These are phyloP conservation scores for Alca torda DNA, from an alignment of 2,797 vertebrate genomes.

Conservation along the genomic window DNA sequence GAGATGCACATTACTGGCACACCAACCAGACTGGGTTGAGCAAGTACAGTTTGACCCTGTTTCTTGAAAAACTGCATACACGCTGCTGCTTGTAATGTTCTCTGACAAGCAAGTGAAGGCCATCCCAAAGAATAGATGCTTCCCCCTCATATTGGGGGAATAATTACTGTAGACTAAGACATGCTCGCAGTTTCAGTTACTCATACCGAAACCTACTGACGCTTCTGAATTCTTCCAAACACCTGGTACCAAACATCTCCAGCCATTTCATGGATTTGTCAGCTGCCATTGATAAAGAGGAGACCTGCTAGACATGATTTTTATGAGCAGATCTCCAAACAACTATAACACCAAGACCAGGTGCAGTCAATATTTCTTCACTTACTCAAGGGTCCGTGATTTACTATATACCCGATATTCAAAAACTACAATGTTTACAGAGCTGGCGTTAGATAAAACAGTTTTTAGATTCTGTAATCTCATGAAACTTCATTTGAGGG, in stretches of 20 bases:
- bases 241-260: not conserved
- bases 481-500: not conserved
- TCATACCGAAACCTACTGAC: not conserved
- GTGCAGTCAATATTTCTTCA: not conserved
- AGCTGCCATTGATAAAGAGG: not conserved
- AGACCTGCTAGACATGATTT: not conserved
- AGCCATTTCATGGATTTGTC: not conserved
- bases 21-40: not conserved
- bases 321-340: not conserved
- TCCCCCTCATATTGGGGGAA: not conserved
- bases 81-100: not conserved
- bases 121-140: not conserved
- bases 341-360: not conserved
- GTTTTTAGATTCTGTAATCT: not conserved
- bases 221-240: not conserved
- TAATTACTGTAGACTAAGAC: not conserved
- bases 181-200: not conserved
- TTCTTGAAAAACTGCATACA: not conserved
- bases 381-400: not conserved
- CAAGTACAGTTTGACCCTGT: not conserved
- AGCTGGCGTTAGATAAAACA: not conserved
- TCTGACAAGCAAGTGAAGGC: not conserved
- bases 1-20: not conserved
- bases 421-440: not conserved
- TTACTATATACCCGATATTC: not conserved